phyloP scores from a whole-genome alignment of 2,888 invertebrate species.

The Eupithecia abbreviata region DNA sequence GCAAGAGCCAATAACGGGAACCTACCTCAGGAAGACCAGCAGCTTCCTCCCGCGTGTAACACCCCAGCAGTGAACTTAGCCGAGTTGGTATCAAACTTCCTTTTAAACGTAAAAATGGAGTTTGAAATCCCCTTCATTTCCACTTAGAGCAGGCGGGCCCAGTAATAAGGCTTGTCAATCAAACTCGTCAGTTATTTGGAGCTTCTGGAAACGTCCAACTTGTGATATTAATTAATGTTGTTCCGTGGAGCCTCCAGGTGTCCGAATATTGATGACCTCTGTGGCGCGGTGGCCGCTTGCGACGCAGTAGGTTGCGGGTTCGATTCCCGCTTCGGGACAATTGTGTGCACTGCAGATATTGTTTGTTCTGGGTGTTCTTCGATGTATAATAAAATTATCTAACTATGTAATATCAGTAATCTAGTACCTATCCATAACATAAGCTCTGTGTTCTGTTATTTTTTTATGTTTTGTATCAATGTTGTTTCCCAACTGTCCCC shows the following conservation, averaged over 20 bases:
- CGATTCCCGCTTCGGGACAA: too few species aligned
- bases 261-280: too few species aligned
- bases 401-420: too few species aligned
- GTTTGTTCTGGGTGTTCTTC: too few species aligned
- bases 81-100: not conserved
- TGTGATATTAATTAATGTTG: not conserved
- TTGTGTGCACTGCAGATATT: too few species aligned
- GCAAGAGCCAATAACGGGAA: not conserved
- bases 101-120: not conserved
- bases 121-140: not conserved
- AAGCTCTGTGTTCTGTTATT: too few species aligned
- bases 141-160: not conserved
- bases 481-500: too few species aligned
- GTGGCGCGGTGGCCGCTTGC: too few species aligned
- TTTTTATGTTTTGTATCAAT: too few species aligned
- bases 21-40: not conserved
- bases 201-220: not conserved
- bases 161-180: slow-evolving; percentile 5
- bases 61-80: not conserved
- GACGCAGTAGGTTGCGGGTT: too few species aligned
- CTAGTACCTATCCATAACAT: too few species aligned
- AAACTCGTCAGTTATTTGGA: slow-evolving; percentile 4
- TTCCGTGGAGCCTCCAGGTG: not conserved
- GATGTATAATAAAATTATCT: too few species aligned
- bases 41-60: not conserved